These are phyloP conservation scores for Lobophora halterata DNA, from an alignment of 2,888 invertebrate species.

Conservation along the genomic window DNA sequence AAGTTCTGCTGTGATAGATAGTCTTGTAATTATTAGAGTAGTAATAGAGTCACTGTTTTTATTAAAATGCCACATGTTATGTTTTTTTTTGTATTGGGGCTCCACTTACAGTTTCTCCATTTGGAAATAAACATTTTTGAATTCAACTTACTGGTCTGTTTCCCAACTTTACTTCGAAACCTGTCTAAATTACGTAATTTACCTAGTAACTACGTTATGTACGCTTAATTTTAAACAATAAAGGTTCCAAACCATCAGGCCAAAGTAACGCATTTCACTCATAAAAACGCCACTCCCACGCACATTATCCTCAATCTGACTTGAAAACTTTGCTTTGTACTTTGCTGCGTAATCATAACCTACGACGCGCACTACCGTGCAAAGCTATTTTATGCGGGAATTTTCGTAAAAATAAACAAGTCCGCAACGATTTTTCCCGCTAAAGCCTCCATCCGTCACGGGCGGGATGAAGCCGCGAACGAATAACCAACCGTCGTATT, in stretches of 20 bases:
- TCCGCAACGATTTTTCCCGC: slow-evolving; percentile 43
- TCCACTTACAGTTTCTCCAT: too few relatives aligned
- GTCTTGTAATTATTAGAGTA: too few relatives aligned
- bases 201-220: too few relatives aligned
- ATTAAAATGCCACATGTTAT: too few relatives aligned
- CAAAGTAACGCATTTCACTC: neutral
- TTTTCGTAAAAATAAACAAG: slow-evolving; percentile 45
- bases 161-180: too few relatives aligned
- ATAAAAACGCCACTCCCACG: slow-evolving; percentile 1
- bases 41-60: too few relatives aligned
- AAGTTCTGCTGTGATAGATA: too few relatives aligned
- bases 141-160: too few relatives aligned
- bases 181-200: too few relatives aligned
- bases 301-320: slow-evolving; percentile 3
- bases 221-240: neutral
- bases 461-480: slow-evolving; percentile 48
- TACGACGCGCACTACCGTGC: slow-evolving; percentile 21
- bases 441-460: slow-evolving; percentile 50
- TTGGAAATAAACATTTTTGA: too few relatives aligned
- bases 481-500: slow-evolving; percentile 49
- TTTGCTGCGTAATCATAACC: slow-evolving; percentile 12
- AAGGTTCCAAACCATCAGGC: neutral
- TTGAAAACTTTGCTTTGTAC: slow-evolving; percentile 5
- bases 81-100: too few relatives aligned
- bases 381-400: slow-evolving; percentile 36